Percentiles rank a stretch among this genome's conserved stretches.
Evolutionary conservation across 1,140 invertebrate species (phyloP).

Genomic region (Cyrtorhinus lividipennis): DNA sequence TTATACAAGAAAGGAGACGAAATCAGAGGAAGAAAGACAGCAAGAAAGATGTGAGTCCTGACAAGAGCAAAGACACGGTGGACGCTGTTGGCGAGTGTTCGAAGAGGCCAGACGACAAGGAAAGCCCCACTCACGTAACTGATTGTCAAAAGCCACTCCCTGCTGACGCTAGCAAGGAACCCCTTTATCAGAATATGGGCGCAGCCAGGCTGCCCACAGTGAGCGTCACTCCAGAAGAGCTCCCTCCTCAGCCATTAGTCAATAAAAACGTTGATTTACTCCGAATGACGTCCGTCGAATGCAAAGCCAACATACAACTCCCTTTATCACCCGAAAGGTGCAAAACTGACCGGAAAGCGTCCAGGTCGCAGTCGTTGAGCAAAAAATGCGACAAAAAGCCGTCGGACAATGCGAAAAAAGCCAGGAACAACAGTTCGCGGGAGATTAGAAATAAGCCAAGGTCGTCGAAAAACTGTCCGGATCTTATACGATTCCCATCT

Average conservation of each 20-base stretch:
- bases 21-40: slow-evolving; percentile 18
- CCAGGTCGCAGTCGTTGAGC: not conserved
- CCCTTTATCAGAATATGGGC: slow-evolving; percentile 20
- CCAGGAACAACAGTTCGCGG: not conserved
- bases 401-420: not conserved
- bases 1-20: slow-evolving; percentile 20
- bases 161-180: slow-evolving; percentile 13
- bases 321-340: slow-evolving; percentile 21
- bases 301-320: slow-evolving; percentile 19
- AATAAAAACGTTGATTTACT: slow-evolving; percentile 22
- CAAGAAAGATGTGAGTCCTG: not conserved
- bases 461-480: not conserved
- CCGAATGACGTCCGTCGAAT: slow-evolving; percentile 26
- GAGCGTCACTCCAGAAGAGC: not conserved
- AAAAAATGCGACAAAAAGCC: slow-evolving; percentile 7
- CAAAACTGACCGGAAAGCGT: not conserved
- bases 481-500: slow-evolving; percentile 19
- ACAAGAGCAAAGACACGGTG: slow-evolving; percentile 6
- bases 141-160: slow-evolving; percentile 10
- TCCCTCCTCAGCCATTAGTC: not conserved
- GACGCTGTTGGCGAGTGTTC: slow-evolving; percentile 13
- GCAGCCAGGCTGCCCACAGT: not conserved
- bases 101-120: not conserved
- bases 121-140: slow-evolving; percentile 5
- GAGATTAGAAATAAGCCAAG: not conserved